Evolutionary conservation across 1,140 invertebrate species (phyloP).

Genomic region (Drosophila sturtevanti): DNA sequence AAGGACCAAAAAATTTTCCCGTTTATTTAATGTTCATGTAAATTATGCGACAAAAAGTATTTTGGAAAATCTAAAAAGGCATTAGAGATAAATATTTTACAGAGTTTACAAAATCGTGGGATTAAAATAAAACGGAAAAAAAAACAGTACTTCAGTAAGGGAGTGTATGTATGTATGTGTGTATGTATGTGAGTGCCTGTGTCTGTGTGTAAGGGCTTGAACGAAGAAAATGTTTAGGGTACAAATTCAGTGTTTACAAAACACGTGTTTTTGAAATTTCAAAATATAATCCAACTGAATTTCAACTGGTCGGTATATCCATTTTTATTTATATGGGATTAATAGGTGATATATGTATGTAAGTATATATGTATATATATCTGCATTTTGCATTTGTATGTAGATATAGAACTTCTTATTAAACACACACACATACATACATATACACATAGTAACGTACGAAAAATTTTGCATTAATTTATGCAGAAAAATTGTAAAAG

Average conservation of each 20-base stretch:
- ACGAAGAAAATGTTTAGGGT: background rate
- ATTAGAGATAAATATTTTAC: constrained; percentile 61
- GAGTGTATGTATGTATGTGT: background rate
- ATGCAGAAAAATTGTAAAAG: no score
- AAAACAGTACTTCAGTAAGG: background rate
- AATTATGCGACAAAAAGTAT: constrained; percentile 63
- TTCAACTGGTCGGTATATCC: no score
- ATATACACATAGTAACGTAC: no score
- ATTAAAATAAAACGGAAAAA: constrained; percentile 42
- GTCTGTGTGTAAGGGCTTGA: background rate
- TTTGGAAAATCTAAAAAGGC: constrained; percentile 49
- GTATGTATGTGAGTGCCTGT: background rate
- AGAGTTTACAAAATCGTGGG: constrained; percentile 59
- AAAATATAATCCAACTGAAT: background rate
- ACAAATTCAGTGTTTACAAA: background rate
- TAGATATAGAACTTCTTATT: no score
- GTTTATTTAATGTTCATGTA: constrained; percentile 60
- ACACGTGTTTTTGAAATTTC: constrained; percentile 2
- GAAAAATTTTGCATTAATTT: no score
- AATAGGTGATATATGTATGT: background rate
- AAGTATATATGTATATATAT: no score
- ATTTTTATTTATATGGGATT: no score
- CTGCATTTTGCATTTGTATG: no score
- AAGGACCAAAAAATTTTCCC: constrained; percentile 19
- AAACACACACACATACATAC: no score